Conservation (phyloP, 2,113 vertebrate species). For the Vireo altiloquus region DNA sequence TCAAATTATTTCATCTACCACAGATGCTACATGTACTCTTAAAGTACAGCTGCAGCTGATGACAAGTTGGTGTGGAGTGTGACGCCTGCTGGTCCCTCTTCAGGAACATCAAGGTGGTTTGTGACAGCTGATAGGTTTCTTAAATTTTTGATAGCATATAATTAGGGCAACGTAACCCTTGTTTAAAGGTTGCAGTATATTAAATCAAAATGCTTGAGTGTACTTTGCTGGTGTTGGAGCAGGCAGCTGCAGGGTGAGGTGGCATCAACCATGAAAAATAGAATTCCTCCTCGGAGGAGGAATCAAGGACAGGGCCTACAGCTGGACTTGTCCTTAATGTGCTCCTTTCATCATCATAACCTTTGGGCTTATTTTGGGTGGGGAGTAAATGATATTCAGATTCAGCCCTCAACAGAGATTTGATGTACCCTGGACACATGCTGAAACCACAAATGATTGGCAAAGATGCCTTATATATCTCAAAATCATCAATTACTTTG, state of each 20-base stretch:
- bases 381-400: neutral
- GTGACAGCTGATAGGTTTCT: conserved; percentile 60
- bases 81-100: conserved; percentile 66
- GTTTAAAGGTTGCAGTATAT: conserved; percentile 64
- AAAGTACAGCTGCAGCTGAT: conserved; percentile 71
- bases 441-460: neutral
- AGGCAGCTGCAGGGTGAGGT: conserved; percentile 34
- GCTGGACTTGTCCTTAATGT: neutral
- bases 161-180: conserved; percentile 65
- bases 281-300: too few species aligned
- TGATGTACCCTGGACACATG: neutral
- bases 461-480: neutral
- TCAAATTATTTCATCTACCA: conserved; percentile 69
- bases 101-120: conserved; percentile 50
- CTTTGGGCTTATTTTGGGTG: neutral
- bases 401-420: neutral
- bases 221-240: conserved; percentile 62
- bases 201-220: conserved; percentile 42
- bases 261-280: conserved; percentile 56
- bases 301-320: conserved; percentile 27
- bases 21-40: conserved; percentile 69
- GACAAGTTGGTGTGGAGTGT: conserved; percentile 71
- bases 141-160: conserved; percentile 75
- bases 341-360: neutral
- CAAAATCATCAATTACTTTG: neutral